Base-by-base conservation (phyloP, 2,797 vertebrate species). In the Siniperca undulata region DNA sequence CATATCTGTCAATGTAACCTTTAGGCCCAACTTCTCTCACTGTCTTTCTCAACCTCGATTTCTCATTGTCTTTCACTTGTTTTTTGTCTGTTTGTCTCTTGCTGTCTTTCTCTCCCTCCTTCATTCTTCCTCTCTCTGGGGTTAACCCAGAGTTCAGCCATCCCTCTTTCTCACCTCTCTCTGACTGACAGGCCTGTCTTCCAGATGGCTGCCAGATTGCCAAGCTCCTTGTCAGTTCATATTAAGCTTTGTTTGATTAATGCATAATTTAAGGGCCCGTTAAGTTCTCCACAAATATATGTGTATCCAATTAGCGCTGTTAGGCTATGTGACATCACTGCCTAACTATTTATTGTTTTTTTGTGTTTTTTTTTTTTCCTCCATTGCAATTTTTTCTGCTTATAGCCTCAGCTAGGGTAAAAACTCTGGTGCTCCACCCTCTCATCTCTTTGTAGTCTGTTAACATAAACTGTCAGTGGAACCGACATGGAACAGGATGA, bases 141-240 rank as follows among this genome's bases (percentile, higher is more conserved):
- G 86, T 90, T 83, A 90, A 87, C 62, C 62, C 81, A 77, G 78
- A 84, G 88, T 93, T 94, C 91, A 91, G 81, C 82, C 85, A 80
- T 88, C 79, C 78, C 61, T 93, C 83, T 84, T 89, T 93, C 91
- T 93, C 88, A 92, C 90, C 91, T 93, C 91, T 81, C 64, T 87
- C 75, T 94, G 93, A 94, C 86, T 93, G 93, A 93, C 92, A 94
- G 77, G 81, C 80, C 83, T 87, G 87, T 93, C 88, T 92, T 94
- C 94, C 91, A 95, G 92, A 94, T 95, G 92, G 91, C 86, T 85
- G 81, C 92, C 94, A 94, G 93, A 94, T 93, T 94, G 88, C 88
- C 81, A 81, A 85, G 83, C 86, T 92, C 77, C 84, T 85, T 94
- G 93, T 95, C 93, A 92, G 86, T 92, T 94, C 83, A 76, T 85